Conservation (phyloP, 53 echinoderm and acorn worm species). For the Hippasteria phrygiana region DNA sequence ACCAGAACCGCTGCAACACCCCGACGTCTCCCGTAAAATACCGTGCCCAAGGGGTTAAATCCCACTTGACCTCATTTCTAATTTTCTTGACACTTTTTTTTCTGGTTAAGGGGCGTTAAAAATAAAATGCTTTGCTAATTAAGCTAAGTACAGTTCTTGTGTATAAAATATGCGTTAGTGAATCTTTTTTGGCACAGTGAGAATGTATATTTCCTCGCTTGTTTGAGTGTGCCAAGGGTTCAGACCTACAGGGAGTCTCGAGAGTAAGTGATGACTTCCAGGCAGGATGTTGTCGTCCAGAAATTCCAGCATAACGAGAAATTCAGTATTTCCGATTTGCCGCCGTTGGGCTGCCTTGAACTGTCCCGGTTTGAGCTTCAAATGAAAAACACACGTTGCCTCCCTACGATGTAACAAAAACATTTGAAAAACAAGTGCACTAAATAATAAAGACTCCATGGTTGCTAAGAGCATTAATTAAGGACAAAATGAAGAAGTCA, state of each 20-base stretch:
- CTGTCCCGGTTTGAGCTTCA: not conserved
- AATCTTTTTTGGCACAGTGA: not conserved
- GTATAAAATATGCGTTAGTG: not conserved
- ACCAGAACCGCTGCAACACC: not conserved
- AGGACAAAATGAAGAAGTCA: no score
- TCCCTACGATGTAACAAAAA: no score
- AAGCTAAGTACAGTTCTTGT: no score
- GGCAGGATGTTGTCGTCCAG: conserved; percentile 31
- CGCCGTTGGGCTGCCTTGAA: not conserved
- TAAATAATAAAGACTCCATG: no score
- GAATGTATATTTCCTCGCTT: not conserved
- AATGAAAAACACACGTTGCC: conserved; percentile 7
- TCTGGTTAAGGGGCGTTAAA: no score
- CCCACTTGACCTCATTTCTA: no score
- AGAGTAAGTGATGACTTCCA: conserved; percentile 31
- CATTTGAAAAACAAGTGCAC: no score
- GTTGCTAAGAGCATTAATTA: no score
- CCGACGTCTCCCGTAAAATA: not conserved
- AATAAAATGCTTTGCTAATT: no score
- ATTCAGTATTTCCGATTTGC: conserved; percentile 27
- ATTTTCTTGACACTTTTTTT: no score
- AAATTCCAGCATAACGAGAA: not conserved
- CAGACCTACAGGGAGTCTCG: not conserved
- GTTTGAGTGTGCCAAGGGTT: not conserved
- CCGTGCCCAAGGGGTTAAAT: no score